Evolutionary conservation across 2,888 invertebrate genomes (phyloP), one percentile per base, ranked within the genome.

Genomic region (Agonopterix heracliana): DNA sequence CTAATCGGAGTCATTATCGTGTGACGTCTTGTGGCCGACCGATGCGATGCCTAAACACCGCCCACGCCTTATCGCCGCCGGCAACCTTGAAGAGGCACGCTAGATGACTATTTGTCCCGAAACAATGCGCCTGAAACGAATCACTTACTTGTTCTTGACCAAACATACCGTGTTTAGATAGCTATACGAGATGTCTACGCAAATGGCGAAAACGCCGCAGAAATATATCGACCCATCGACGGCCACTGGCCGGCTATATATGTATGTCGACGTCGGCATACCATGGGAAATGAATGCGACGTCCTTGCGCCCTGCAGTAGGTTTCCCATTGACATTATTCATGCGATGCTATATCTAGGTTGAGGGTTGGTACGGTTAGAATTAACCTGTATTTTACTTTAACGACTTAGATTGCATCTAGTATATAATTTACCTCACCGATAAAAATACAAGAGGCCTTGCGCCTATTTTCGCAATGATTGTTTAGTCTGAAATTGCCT

Each of bases 161-260:
- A 56, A 53, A 48, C 44, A 51, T 52, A 49, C 42, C 26, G 5
- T 26, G 26, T 26, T 26, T 5, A 26, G 5, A 26, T 26, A 54
- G 46, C 48, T 52, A 45, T 52, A 54, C 54, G 51, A 55, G 46
- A 47, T 42, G 51, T 57, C 59, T 59, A 54, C 59, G 63, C 64
- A 68, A 76, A 78, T 75, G 75, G 75, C 76, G 71, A 78, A 75
- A 78, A 77, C 68, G 78, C 78, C 78, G 83, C 83, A 81, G 81
- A 83, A 83, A 78, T 78, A 78, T 87, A 86, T 87, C 87, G 87
- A 86, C 84, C 86, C 74, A 76, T 64, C 61, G 70, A 56, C 64
- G 72, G 64, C 66, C 76, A 67, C 56, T 63, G 79, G 71, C 61
- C 74, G 71, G 67, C 71, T n/a, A 34, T 41, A 36, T n/a, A 12